phyloP scores from a whole-genome alignment of 1,140 invertebrate genomes.

The Lasaia peninsularis region DNA sequence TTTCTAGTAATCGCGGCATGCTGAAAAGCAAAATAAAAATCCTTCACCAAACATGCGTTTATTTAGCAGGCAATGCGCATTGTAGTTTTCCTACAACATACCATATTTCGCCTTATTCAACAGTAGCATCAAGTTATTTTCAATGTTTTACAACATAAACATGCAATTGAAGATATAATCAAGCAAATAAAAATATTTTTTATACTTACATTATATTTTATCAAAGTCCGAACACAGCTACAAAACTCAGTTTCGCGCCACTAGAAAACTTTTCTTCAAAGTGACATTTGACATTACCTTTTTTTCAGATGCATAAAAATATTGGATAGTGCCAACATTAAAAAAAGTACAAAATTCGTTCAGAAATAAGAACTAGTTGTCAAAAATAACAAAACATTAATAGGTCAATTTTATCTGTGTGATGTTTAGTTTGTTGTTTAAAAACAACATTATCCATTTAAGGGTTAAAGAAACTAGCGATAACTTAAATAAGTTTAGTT shows the following conservation, averaged over 20 bases:
- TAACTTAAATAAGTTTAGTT: no score
- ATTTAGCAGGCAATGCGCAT: constrained; percentile 32
- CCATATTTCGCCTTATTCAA: constrained; percentile 29
- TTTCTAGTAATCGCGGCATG: constrained; percentile 42
- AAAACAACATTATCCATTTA: constrained; percentile 33
- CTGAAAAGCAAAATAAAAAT: constrained; percentile 38
- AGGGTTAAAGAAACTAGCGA: constrained; percentile 19
- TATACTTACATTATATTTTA: constrained; percentile 44
- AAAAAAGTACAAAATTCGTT: constrained; percentile 34
- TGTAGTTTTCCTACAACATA: constrained; percentile 32
- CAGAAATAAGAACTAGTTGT: constrained; percentile 31
- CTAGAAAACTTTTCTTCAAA: constrained; percentile 46
- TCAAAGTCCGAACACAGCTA: constrained; percentile 45
- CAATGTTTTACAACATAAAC: constrained; percentile 34
- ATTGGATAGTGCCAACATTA: constrained; percentile 46
- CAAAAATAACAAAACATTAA: constrained; percentile 38
- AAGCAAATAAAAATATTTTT: constrained; percentile 41
- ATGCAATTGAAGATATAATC: constrained; percentile 37
- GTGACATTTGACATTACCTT: constrained; percentile 42
- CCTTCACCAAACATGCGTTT: constrained; percentile 31
- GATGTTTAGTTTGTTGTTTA: constrained; percentile 33
- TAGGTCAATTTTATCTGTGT: constrained; percentile 40
- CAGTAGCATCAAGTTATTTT: constrained; percentile 25
- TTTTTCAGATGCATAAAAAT: constrained; percentile 42
- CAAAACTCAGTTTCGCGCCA: constrained; percentile 47